Conservation (phyloP, 2,797 vertebrate genomes). For the Anabas testudineus region DNA sequence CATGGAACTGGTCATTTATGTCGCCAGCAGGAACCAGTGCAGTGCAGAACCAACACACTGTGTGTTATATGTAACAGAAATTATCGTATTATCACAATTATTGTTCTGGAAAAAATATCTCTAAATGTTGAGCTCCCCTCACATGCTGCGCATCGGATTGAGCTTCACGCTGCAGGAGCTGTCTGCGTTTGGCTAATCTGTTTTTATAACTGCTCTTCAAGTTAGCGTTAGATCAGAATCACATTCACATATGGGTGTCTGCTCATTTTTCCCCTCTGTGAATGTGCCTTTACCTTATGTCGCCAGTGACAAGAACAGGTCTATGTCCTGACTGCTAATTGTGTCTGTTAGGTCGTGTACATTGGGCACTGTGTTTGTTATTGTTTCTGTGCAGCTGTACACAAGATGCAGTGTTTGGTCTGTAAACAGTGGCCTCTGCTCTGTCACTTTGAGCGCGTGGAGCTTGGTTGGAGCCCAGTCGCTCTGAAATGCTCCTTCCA, state of each 20-base stretch:
- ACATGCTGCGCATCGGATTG: conserved; percentile 53
- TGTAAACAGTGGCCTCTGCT: conserved; percentile 62
- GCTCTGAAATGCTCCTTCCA: conserved; percentile 23
- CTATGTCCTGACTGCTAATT: conserved; percentile 20
- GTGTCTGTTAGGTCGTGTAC: conserved; percentile 2
- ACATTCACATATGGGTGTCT: conserved; percentile 37
- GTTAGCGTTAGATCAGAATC: conserved; percentile 30
- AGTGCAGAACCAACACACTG: conserved; percentile 23
- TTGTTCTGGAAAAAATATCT: conserved; percentile 1
- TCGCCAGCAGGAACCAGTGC: conserved; percentile 52
- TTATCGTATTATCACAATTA: conserved; percentile 17
- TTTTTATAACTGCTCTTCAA: conserved; percentile 51
- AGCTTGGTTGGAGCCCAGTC: conserved; percentile 26
- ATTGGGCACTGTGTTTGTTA: neutral
- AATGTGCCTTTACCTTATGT: conserved; percentile 17
- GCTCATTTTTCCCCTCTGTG: conserved; percentile 1
- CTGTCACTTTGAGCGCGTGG: conserved; percentile 33
- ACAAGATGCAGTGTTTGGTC: conserved; percentile 57
- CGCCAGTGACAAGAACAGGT: conserved; percentile 16
- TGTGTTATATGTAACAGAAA: conserved; percentile 14
- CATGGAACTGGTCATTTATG: conserved; percentile 69
- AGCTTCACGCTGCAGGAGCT: conserved; percentile 34
- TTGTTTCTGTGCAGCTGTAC: conserved; percentile 39
- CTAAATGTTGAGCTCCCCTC: conserved; percentile 38
- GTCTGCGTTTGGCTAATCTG: conserved; percentile 61